A percentile compares a stretch with the other conserved stretches of the same genome.
Conservation (phyloP, 2,888 invertebrate species). For the Melinaea marsaeus region DNA sequence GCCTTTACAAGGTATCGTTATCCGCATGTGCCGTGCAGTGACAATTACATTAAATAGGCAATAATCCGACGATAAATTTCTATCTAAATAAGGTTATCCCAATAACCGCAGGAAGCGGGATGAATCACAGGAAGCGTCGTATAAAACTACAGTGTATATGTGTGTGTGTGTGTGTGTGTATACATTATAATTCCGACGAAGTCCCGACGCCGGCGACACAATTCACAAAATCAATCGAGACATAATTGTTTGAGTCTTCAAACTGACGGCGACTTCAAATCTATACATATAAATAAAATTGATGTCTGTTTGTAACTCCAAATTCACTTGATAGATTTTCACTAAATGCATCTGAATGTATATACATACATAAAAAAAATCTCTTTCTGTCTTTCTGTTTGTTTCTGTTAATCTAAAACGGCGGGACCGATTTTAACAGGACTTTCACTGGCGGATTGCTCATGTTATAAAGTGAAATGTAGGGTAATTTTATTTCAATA, state of each 20-base stretch:
- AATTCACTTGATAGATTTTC: no score
- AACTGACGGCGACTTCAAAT: not conserved
- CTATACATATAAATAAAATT: not conserved
- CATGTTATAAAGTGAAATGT: no score
- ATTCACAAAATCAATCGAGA: slow-evolving; percentile 25
- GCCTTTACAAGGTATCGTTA: not conserved
- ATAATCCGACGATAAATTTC: slow-evolving; percentile 24
- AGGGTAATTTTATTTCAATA: no score
- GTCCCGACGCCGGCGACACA: slow-evolving; percentile 20
- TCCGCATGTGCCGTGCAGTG: not conserved
- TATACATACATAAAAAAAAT: no score
- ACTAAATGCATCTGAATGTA: no score
- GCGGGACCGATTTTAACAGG: no score
- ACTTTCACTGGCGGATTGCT: no score
- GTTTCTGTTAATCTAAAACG: no score
- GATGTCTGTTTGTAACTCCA: no score
- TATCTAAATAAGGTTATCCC: slow-evolving; percentile 27
- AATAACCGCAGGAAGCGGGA: slow-evolving; percentile 27
- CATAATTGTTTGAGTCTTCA: slow-evolving; percentile 8
- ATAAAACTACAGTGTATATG: slow-evolving; percentile 16
- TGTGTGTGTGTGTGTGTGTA: not conserved
- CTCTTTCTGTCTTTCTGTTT: no score
- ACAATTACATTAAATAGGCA: slow-evolving; percentile 15
- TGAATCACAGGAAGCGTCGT: slow-evolving; percentile 34
- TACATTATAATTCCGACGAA: slow-evolving; percentile 28